Evolutionary conservation across 2,888 invertebrate genomes (phyloP), one percentile per base, ranked within the genome.

Genomic region (Sicus ferrugineus): DNA sequence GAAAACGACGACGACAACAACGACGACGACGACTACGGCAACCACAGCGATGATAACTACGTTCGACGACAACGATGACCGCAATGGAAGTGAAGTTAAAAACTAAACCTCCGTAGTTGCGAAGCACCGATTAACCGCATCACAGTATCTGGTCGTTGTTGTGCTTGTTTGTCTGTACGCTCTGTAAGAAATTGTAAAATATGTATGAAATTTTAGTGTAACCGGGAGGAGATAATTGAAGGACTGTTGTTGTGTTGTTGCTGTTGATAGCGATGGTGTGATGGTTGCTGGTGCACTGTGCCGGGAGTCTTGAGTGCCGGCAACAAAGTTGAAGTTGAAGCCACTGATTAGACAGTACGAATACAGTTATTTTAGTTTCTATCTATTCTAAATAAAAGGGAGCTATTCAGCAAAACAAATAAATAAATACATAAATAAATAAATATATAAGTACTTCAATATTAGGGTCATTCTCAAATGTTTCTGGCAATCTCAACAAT

Each of bases 81-180:
- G 58, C 68, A 63, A 58, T 30, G 54, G n/a, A 56, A 48, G 21
- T 63, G 63, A 46, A 62, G 56, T 31, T 28, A 46, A 28, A 21
- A 69, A 64, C 68, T 69, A 69, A 69, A 58, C 56, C 52, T n/a
- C n/a, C n/a, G n/a, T 42, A 66, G 65, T 38, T 66, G 34, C 42
- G 56, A 54, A 62, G 68, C 62, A 28, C 46, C 63, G 65, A 69
- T 69, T 69, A 73, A 69, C 61, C 70, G 56, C 67, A 28, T 61
- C 67, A 46, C 56, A 23, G 56, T 56, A 16, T 26, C 4, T 21
- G 23, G 21, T 59, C 19, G 21, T 23, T 38, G 38, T 34, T 34
- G 19, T 59, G 34, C 21, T 9, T 34, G 31, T 34, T 14, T 42
- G 61, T n/a, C 14, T 26, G 26, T 26, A 28, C 26, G 26, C 42